A percentile compares a stretch with the other conserved stretches of the same genome.
Evolutionary conservation across 2,888 invertebrate species (phyloP).

Genomic region (Rugalucina vietnamica): DNA sequence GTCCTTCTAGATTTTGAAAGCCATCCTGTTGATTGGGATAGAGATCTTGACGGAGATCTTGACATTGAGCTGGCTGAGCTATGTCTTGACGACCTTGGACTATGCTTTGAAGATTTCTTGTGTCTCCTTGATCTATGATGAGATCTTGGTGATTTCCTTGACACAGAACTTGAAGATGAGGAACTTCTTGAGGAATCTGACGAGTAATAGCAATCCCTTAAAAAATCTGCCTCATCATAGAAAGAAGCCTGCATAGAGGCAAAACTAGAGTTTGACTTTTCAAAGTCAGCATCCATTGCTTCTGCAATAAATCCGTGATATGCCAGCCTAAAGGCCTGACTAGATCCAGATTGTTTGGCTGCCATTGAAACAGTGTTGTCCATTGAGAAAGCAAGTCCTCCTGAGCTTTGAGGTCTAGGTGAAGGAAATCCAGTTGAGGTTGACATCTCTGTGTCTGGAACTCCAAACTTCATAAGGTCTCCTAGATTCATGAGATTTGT

Average conservation of each 20-base stretch:
- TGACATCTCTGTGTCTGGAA: background rate
- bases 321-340: background rate
- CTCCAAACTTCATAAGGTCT: background rate
- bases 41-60: no score
- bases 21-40: background rate
- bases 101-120: background rate
- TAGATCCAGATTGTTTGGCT: background rate
- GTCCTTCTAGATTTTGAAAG: background rate
- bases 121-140: background rate
- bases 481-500: background rate
- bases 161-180: background rate
- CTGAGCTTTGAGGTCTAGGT: background rate
- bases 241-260: background rate
- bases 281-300: background rate
- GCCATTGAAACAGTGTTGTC: background rate
- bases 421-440: background rate
- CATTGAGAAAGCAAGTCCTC: constrained; percentile 3
- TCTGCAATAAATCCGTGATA: background rate
- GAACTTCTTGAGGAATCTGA: background rate
- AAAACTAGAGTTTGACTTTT: background rate
- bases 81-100: background rate
- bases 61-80: no score
- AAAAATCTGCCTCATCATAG: background rate
- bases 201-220: background rate
- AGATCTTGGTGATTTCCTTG: background rate